A percentile compares a stretch with the other conserved stretches of the same genome.
Evolutionary conservation across 2,113 vertebrate genomes (phyloP).

Genomic region (Rhegmatorhina hoffmannsi): DNA sequence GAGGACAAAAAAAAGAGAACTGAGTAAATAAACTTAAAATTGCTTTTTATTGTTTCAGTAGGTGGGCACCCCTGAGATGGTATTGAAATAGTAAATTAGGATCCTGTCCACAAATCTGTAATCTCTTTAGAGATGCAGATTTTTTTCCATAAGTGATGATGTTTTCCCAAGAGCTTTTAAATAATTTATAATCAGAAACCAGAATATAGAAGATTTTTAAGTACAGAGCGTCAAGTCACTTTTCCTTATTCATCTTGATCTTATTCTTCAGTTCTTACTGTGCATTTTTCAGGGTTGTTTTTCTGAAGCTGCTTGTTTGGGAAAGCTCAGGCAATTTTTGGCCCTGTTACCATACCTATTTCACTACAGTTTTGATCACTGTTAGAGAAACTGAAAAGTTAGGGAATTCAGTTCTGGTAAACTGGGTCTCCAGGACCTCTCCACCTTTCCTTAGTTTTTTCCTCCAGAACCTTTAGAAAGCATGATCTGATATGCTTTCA

Average conservation of each 20-base stretch:
- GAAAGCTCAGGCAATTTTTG: not conserved
- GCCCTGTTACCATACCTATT: not conserved
- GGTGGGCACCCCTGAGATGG: not conserved
- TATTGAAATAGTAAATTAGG: not conserved
- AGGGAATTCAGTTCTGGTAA: not conserved
- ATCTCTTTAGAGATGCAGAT: not conserved
- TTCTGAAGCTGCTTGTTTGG: not conserved
- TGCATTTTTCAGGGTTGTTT: not conserved
- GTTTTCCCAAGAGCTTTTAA: not conserved
- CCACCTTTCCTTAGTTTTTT: not conserved
- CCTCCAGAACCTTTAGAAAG: not conserved
- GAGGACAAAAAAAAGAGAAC: not conserved
- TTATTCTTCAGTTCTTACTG: not conserved
- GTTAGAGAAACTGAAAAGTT: not conserved
- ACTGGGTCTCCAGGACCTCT: not conserved
- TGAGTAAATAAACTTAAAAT: not conserved
- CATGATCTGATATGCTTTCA: not conserved
- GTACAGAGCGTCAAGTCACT: not conserved
- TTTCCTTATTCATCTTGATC: not conserved
- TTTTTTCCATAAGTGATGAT: not conserved
- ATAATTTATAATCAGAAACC: slow-evolving; percentile 12
- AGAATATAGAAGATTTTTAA: not conserved
- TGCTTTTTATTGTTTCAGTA: not conserved
- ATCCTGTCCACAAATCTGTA: not conserved
- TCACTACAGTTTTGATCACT: not conserved